Percentiles rank a stretch among this genome's conserved stretches.
Evolutionary conservation across 37 sponge, comb jelly and placozoan species (phyloP).

Genomic region (Halichondria panicea): DNA sequence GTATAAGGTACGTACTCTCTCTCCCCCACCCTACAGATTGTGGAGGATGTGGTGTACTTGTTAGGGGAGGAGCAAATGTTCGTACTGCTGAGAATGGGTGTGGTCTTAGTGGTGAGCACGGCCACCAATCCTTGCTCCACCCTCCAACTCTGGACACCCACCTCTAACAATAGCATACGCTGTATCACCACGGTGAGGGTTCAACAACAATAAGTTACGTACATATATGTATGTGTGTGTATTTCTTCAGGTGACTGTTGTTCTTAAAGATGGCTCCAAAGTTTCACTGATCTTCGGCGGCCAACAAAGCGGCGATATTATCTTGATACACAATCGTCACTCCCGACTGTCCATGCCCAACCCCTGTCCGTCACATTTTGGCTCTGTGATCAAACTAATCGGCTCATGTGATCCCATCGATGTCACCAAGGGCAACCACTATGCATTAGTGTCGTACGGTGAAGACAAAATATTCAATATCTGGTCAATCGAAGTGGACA

Average conservation of each 20-base stretch:
- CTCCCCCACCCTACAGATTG: slow-evolving; percentile 7
- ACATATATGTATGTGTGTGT: background rate
- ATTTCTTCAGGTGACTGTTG: background rate
- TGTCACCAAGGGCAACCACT: no score
- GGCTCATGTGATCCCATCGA: slow-evolving; percentile 18
- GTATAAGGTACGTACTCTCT: background rate
- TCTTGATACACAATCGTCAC: slow-evolving; percentile 22
- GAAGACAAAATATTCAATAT: slow-evolving; percentile 41
- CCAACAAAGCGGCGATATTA: slow-evolving; percentile 39
- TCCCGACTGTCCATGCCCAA: slow-evolving; percentile 22
- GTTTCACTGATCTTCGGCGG: slow-evolving; percentile 53
- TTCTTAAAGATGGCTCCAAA: background rate
- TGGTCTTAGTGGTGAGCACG: slow-evolving; percentile 45
- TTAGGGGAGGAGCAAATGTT: slow-evolving; percentile 10
- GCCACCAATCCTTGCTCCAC: slow-evolving; percentile 59
- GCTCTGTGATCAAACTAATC: slow-evolving; percentile 32
- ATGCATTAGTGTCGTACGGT: slow-evolving; percentile 43
- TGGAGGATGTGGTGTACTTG: slow-evolving; percentile 52
- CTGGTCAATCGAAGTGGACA: slow-evolving; percentile 34
- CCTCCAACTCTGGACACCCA: slow-evolving; percentile 43
- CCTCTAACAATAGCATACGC: slow-evolving; percentile 25
- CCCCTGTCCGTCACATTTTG: slow-evolving; percentile 50
- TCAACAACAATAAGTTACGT: background rate
- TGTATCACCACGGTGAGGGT: slow-evolving; percentile 41
- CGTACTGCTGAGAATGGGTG: slow-evolving; percentile 44